phyloP scores from a whole-genome alignment of 1,140 invertebrate genomes.

The Cataglyphis hispanica region DNA sequence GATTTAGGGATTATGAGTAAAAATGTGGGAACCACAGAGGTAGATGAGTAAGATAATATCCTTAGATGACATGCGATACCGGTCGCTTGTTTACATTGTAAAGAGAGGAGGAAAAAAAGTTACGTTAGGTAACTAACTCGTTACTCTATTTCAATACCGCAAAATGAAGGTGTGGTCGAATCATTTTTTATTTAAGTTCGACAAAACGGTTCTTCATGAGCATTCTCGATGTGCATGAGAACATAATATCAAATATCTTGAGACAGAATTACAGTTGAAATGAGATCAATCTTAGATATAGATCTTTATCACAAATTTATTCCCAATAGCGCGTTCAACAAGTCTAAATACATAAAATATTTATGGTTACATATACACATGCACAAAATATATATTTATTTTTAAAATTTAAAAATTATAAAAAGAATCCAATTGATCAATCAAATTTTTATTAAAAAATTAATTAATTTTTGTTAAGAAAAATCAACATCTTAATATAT shows the following conservation, averaged over 20 bases:
- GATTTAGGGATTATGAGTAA: conserved; percentile 44
- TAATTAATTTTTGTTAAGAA: background rate
- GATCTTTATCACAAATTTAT: background rate
- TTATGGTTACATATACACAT: background rate
- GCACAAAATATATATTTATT: background rate
- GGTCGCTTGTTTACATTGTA: conserved; percentile 19
- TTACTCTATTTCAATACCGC: conserved; percentile 76
- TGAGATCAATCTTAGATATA: background rate
- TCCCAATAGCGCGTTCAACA: background rate
- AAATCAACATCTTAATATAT: background rate
- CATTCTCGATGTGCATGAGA: background rate
- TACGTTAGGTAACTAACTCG: conserved; percentile 76
- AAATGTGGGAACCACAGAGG: conserved; percentile 72
- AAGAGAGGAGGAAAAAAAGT: conserved; percentile 30
- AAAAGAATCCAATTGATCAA: background rate
- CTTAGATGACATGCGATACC: conserved; percentile 75
- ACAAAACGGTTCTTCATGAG: conserved; percentile 25
- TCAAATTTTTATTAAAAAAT: background rate
- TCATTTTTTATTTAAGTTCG: conserved; percentile 46
- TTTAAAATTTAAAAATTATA: background rate
- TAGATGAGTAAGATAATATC: conserved; percentile 74
- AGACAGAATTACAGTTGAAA: background rate
- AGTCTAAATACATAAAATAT: background rate
- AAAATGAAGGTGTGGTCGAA: conserved; percentile 72
- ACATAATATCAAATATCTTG: conserved; percentile 35